Base-by-base conservation (phyloP, 2,113 vertebrate species). In the Struthio camelus region DNA sequence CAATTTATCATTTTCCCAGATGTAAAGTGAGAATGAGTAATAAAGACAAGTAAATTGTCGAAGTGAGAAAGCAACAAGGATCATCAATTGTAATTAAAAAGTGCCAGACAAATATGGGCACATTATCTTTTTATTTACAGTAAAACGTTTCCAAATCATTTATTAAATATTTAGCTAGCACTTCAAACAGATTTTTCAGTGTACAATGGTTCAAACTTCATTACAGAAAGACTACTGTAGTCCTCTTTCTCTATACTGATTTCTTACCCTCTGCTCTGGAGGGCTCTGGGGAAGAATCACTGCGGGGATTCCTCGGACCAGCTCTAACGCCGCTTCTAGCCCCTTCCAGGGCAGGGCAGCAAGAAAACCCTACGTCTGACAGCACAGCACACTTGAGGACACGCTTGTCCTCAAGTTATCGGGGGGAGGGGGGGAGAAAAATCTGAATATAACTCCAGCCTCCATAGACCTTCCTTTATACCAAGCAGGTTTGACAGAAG, bases 61-160 rank as follows among this genome's bases (percentile, higher is more conserved):
- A 53, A 87, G 64, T 67, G 76, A 94, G 46, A 58, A 95, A 80
- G 92, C 73, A 96, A 88, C 66, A 71, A 48, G 85, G 75, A 73
- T 32, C 62, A 77, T 85, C 89, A 91, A 94, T 24, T 85, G 84
- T 70, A 94, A 77, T 72, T 94, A 87, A 85, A 77, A 97, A 78
- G 38, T 77, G 78, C 62, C 90, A 91, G 50, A 92, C 40, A 34
- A 94, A 76, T 88, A 95, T 3, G 20, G 73, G 40, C 70, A 44
- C 94, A 94, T 90, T 59, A 84, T 48, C 76, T 92, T 81, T 71
- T 86, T 93, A 94, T 96, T 95, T 95, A 90, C 85, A 84, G 72
- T 72, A 81, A 90, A 92, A 77, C 42, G 46, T 62, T 96, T 94
- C 53, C 38, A 91, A 92, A 69, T 87, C 4, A 81, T 93, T 73